A percentile compares a stretch with the other conserved stretches of the same genome.
Conservation (phyloP, 1,140 invertebrate genomes). For the Drosophila auraria region DNA sequence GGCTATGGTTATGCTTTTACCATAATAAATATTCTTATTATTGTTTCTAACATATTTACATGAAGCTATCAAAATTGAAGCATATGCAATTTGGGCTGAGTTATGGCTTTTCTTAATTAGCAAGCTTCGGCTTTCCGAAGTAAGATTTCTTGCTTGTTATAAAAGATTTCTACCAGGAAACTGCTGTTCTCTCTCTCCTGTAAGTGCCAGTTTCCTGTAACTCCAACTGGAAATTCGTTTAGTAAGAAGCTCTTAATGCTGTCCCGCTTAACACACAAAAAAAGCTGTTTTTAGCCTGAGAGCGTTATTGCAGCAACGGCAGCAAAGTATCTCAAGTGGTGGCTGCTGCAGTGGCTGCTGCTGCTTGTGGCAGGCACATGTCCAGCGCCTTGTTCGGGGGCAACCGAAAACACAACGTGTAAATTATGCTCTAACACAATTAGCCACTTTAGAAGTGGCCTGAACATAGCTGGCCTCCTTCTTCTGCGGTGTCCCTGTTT, state of each 20-base stretch:
- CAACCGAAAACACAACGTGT: constrained; percentile 81
- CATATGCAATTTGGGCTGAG: too few species aligned
- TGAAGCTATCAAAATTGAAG: too few species aligned
- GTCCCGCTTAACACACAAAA: constrained; percentile 30
- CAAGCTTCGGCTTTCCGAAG: too few species aligned
- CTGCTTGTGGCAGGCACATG: constrained; percentile 69
- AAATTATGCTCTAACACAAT: constrained; percentile 83
- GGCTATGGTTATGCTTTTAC: too few species aligned
- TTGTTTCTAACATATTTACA: too few species aligned
- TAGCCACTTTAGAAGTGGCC: constrained; percentile 79
- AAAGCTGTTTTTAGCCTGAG: constrained; percentile 33
- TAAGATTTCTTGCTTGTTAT: too few species aligned
- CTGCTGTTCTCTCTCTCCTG: background rate
- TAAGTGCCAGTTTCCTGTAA: background rate
- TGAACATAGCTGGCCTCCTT: constrained; percentile 53
- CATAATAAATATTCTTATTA: too few species aligned
- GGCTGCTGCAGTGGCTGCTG: constrained; percentile 36
- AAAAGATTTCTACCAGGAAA: background rate
- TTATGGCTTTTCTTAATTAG: too few species aligned
- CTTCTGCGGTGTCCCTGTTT: constrained; percentile 26
- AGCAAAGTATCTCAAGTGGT: constrained; percentile 64
- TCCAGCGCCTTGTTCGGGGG: constrained; percentile 74
- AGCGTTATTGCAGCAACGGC: constrained; percentile 42
- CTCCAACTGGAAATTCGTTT: constrained; percentile 27
- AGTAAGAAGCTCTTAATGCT: constrained; percentile 53